These are phyloP conservation scores for Drosophila kohkoa DNA, from an alignment of 1,140 invertebrate genomes.

Conservation along the genomic window DNA sequence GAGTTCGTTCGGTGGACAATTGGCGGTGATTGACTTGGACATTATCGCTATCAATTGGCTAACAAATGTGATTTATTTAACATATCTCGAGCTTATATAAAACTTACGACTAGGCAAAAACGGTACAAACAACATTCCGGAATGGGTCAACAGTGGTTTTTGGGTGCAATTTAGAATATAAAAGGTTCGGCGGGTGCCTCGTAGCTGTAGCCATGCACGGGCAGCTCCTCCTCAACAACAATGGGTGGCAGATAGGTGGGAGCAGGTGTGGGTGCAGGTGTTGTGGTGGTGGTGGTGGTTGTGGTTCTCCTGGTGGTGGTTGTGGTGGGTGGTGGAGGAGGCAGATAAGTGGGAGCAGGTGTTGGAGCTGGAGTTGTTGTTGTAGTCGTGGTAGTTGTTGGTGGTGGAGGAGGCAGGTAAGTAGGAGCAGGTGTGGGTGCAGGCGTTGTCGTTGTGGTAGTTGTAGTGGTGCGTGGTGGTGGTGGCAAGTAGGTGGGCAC, in stretches of 20 bases:
- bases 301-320: conserved; percentile 43
- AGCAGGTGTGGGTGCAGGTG: conserved; percentile 45
- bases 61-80: conserved; percentile 66
- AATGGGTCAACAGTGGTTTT: conserved; percentile 27
- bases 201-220: conserved; percentile 69
- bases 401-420: conserved; percentile 44
- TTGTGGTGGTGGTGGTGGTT: conserved; percentile 38
- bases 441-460: conserved; percentile 34
- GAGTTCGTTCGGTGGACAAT: conserved; percentile 52
- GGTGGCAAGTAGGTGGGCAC: conserved; percentile 49
- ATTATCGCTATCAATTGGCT: conserved; percentile 35
- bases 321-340: conserved; percentile 40
- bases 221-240: conserved; percentile 54
- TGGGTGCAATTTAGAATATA: conserved; percentile 45
- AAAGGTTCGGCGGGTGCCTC: conserved; percentile 66
- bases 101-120: conserved; percentile 47
- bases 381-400: conserved; percentile 26
- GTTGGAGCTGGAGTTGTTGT: conserved; percentile 44
- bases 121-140: conserved; percentile 56
- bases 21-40: conserved; percentile 69
- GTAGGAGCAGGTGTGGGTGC: conserved; percentile 45
- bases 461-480: conserved; percentile 28
- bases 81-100: conserved; percentile 62
- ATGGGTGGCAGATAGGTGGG: conserved; percentile 59
- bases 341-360: conserved; percentile 53